phyloP scores from a whole-genome alignment of 23 tunicate genomes.

The Trididemnum clinides region DNA sequence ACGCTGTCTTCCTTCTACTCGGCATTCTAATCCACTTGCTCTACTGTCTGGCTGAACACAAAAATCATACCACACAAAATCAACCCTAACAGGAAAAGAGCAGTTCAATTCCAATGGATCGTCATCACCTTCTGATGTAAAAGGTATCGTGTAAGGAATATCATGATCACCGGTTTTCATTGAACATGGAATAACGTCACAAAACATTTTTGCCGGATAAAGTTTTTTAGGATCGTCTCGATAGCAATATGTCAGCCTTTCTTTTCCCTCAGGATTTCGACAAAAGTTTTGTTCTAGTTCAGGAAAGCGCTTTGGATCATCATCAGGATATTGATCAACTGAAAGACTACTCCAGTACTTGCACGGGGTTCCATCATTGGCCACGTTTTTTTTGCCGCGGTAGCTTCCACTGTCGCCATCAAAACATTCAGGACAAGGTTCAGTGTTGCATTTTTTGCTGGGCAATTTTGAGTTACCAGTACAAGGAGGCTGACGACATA shows the following conservation, averaged over 20 bases:
- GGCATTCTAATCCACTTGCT: constrained; percentile 37
- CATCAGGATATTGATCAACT: constrained; percentile 18
- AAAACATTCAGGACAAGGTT: constrained; percentile 59
- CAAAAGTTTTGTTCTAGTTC: constrained; percentile 61
- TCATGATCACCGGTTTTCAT: constrained; percentile 21
- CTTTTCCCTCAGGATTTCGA: constrained; percentile 45
- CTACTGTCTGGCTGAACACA: constrained; percentile 10
- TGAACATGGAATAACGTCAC: constrained; percentile 59
- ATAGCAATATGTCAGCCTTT: constrained; percentile 67
- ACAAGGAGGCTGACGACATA: constrained; percentile 60
- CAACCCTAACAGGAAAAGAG: constrained; percentile 15
- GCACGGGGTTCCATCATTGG: constrained; percentile 68
- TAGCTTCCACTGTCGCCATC: constrained; percentile 38
- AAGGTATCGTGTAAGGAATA: constrained; percentile 68
- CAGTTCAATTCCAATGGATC: background rate
- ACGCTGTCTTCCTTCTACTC: background rate
- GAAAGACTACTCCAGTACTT: constrained; percentile 33
- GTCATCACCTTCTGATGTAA: background rate
- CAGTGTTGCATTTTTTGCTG: constrained; percentile 62
- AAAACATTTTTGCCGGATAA: constrained; percentile 50
- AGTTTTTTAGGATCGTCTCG: constrained; percentile 9
- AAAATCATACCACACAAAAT: background rate
- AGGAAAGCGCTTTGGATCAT: background rate
- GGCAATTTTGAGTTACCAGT: constrained; percentile 12
- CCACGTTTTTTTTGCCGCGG: constrained; percentile 18